A percentile compares a stretch with the other conserved stretches of the same genome.
Evolutionary conservation across 2,888 invertebrate genomes (phyloP).

Genomic region (Salpingus planirostris): DNA sequence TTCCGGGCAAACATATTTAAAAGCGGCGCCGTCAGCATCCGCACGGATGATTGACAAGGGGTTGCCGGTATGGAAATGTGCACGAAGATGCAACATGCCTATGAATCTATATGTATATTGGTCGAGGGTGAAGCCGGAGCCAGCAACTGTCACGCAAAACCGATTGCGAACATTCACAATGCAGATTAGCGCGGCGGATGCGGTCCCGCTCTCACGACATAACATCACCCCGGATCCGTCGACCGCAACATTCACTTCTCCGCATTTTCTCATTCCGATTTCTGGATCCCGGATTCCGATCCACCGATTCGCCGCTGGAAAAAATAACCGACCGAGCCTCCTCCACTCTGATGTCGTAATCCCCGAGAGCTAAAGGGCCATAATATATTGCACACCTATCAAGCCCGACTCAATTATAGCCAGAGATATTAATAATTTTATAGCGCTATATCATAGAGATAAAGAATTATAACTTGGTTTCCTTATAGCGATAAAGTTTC

Average conservation of each 20-base stretch:
- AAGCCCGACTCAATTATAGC: slow-evolving; percentile 35
- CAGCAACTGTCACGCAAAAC: slow-evolving; percentile 33
- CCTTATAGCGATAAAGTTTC: slow-evolving; percentile 16
- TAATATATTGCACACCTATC: slow-evolving; percentile 38
- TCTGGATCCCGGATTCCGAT: too few relatives aligned
- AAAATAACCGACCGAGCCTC: not conserved
- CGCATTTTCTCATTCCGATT: too few relatives aligned
- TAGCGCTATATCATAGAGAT: slow-evolving; percentile 35
- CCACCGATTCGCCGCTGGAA: too few relatives aligned
- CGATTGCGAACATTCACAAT: slow-evolving; percentile 32
- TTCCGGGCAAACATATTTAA: slow-evolving; percentile 42
- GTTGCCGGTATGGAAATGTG: slow-evolving; percentile 35
- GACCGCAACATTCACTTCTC: too few relatives aligned
- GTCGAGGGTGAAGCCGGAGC: slow-evolving; percentile 27
- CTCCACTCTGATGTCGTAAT: slow-evolving; percentile 16
- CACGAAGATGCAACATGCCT: slow-evolving; percentile 32
- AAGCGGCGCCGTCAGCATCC: slow-evolving; percentile 37
- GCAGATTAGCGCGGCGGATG: slow-evolving; percentile 27
- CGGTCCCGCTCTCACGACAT: slow-evolving; percentile 10
- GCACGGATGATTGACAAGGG: slow-evolving; percentile 40
- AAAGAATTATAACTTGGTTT: slow-evolving; percentile 36
- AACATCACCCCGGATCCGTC: too few relatives aligned
- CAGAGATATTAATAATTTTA: slow-evolving; percentile 42
- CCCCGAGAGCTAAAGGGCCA: slow-evolving; percentile 31
- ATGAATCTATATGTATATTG: slow-evolving; percentile 37